Evolutionary conservation across 2,113 vertebrate species (phyloP), one percentile per base, ranked within the genome.

Genomic region (Aptenodytes forsteri): DNA sequence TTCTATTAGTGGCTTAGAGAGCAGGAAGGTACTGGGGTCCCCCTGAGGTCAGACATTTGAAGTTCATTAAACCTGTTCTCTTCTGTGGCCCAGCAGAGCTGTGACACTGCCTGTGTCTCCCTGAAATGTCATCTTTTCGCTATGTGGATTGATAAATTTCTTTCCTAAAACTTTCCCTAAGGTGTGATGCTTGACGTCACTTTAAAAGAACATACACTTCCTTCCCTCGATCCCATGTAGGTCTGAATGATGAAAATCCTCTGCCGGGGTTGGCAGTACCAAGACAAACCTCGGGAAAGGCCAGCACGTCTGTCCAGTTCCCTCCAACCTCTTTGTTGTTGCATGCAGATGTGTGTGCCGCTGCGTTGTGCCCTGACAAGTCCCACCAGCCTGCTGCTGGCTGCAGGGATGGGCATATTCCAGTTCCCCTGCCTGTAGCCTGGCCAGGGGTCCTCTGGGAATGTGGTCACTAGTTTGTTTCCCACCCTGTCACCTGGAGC

Each of bases 181-280:
- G 59, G 20, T 30, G 47, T 19, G 40, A 15, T 8, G 13, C 56
- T 76, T 38, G 21, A 18, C 3, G 5, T 36, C 0, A 0, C 32
- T 59, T 58, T 47, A 26, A 34, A 69, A 55, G 70, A 11, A 7
- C 8, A 7, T 4, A 23, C 3, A 1, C 13, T 36, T 42, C 83
- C 69, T 81, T 81, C 21, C 2, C n/a, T 82, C 2, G 0, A 0
- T 55, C 65, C 38, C 2, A 2, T 1, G 0, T 3, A 40, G 49
- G 66, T 65, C n/a, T 1, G 4, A 61, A 18, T 0, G 65, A 16
- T n/a, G 34, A 8, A 73, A n/a, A 9, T 17, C 20, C 38, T 10
- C 22, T 4, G 0, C 26, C 1, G 1, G 82, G 44, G 13, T 5
- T 49, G 55, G 52, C 17, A 26, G 16, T 3, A 9, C 18, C 20